Evolutionary conservation across 2,888 invertebrate species (phyloP), one percentile per base, ranked within the genome.

Genomic region (Plebejus melissa): DNA sequence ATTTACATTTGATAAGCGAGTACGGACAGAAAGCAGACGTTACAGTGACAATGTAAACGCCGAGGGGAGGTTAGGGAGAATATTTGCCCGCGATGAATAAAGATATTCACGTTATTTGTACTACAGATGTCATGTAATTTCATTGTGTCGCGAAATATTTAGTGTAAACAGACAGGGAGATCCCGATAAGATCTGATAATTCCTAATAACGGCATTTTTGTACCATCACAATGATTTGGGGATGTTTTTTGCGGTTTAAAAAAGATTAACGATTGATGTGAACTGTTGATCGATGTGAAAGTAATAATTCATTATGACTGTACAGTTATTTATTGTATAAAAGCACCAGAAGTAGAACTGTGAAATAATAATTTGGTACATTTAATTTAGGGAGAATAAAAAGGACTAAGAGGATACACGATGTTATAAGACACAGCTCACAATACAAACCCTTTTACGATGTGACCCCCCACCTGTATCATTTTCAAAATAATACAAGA

Each of bases 91-190:
- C 80, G 89, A 93, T 93, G 93, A 93, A 93, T 93, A 93, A 93
- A 93, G 93, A 93, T 93, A 93, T 92, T 88, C 91, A 88, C 90
- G 91, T 91, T 93, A 93, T 93, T 93, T 93, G 93, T 90, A 89
- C 85, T 93, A 92, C 93, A 93, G 93, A 93, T 93, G 93, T 93
- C 93, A 93, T 93, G 93, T 93, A 92, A 93, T 93, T 89, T 93
- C 89, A 93, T 93, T 93, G 92, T 93, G 90, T 87, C 89, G 86
- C 86, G 87, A 91, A 92, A 93, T 91, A 92, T 93, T 93, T 93
- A 89, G 90, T 90, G 89, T 90, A 93, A 93, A 93, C 91, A 93
- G 86, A 85, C 88, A 87, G 93, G 92, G 90, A 87, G 87, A 87
- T 83, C 85, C 82, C 84, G 83, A 93, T 93, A 93, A 90, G 85